Evolutionary conservation across 2,797 vertebrate genomes (phyloP).

Genomic region (Cossypha heuglini): DNA sequence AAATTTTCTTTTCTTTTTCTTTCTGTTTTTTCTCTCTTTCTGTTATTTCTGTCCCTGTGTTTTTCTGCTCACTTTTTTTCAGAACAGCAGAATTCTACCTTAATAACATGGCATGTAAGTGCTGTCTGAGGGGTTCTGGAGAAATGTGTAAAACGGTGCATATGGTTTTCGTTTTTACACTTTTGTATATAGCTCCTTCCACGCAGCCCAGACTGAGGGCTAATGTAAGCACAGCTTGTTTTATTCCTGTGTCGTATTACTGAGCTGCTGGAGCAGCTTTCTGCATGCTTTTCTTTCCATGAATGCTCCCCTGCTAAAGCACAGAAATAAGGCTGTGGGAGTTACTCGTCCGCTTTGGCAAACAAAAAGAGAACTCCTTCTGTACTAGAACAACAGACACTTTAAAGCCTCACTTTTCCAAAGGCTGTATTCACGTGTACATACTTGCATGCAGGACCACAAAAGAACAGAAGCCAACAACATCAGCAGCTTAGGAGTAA

Average conservation of each 20-base stretch:
- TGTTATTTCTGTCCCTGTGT: background rate
- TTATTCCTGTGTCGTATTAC: conserved; percentile 68
- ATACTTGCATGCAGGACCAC: background rate
- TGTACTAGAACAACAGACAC: background rate
- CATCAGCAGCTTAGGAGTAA: background rate
- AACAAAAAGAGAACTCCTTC: conserved; percentile 13
- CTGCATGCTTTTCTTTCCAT: conserved; percentile 49
- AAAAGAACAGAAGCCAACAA: background rate
- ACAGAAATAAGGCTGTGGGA: background rate
- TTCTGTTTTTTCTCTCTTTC: background rate
- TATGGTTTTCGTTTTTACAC: conserved; percentile 72
- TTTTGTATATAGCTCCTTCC: conserved; percentile 65
- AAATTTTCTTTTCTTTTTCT: too few species aligned
- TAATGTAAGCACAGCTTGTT: conserved; percentile 71
- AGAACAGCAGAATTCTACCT: conserved; percentile 42
- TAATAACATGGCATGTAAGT: conserved; percentile 43
- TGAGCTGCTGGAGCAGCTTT: background rate
- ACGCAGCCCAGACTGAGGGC: conserved; percentile 29
- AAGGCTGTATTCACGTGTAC: background rate
- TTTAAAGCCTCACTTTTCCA: background rate
- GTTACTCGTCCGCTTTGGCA: conserved; percentile 2
- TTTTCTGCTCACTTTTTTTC: conserved; percentile 8
- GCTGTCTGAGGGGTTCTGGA: conserved; percentile 51
- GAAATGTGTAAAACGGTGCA: conserved; percentile 22
- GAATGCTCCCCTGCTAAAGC: conserved; percentile 44